Percentiles rank a stretch among this genome's conserved stretches.
phyloP scores from a whole-genome alignment of 2,797 vertebrate genomes.

The Enteromius anoplus region DNA sequence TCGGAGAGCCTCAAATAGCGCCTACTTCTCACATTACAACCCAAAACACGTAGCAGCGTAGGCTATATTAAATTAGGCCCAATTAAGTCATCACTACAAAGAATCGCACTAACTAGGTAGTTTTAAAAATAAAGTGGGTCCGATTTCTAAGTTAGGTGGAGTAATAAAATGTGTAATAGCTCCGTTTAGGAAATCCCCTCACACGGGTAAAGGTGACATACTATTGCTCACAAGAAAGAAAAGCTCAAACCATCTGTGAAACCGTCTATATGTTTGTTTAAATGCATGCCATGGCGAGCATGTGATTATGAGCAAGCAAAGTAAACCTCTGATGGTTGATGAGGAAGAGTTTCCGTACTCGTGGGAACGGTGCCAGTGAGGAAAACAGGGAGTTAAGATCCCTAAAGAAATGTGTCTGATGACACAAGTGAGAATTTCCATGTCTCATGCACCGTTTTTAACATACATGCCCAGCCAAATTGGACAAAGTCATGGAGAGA shows the following conservation, averaged over 20 bases:
- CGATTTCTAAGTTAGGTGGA: background rate
- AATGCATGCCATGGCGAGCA: background rate
- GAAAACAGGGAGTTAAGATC: slow-evolving; percentile 31
- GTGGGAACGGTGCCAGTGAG: slow-evolving; percentile 36
- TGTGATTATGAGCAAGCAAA: slow-evolving; percentile 39
- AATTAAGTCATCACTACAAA: background rate
- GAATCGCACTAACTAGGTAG: background rate
- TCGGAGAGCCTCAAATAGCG: background rate
- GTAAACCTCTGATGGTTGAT: slow-evolving; percentile 18
- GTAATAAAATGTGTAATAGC: background rate
- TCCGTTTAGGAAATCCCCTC: slow-evolving; percentile 21
- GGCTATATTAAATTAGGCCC: background rate
- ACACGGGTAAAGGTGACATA: background rate
- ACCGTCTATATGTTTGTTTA: slow-evolving; percentile 2
- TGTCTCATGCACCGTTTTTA: slow-evolving; percentile 50
- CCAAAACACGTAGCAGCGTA: background rate
- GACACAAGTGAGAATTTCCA: slow-evolving; percentile 54
- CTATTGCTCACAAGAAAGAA: slow-evolving; percentile 24
- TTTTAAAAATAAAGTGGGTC: background rate
- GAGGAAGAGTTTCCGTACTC: slow-evolving; percentile 45
- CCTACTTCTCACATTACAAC: background rate
- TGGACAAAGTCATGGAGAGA: slow-evolving; percentile 57
- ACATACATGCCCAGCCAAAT: slow-evolving; percentile 55
- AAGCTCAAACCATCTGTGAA: slow-evolving; percentile 19
- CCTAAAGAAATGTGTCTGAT: slow-evolving; percentile 32